Base-by-base conservation (phyloP, 1,140 invertebrate species). In the Tribolium madens region DNA sequence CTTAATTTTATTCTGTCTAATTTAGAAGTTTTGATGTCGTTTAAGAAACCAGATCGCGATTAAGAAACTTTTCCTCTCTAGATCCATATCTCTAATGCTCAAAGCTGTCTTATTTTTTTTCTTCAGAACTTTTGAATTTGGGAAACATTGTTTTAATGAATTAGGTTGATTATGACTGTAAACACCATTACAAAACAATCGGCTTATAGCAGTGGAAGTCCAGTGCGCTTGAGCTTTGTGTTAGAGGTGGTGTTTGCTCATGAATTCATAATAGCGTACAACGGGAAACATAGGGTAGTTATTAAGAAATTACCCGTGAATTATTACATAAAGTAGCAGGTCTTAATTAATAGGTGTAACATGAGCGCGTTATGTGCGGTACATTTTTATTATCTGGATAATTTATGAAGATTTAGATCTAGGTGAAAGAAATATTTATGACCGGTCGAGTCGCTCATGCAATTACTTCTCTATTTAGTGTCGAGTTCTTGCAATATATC, bases 1-100 rank as follows among this genome's bases (percentile, higher is more conserved):
- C 57, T 64, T 64, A 64, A 64, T 64, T 64, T 64, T 64, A 64
- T 64, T 64, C 57, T 64, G 57, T 64, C 31, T 64, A 64, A 64
- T 64, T 64, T 64, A 12, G 57, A 64, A 64, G 57, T 64, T 64
- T 64, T 64, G 57, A 64, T 64, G 57, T 64, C 57, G 26, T 64
- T 64, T 64, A 64, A 64, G 57, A 64, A 64, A 64, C 57, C 57
- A 33, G 57, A 64, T 64, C 57, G 21, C 57, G 57, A 26, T 64
- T 64, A 33, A 64, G 57, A 64, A 60, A 33, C 26, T 64, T 64
- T 33, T 42, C 36, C 36, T 42, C 36, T 42, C 36, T 42, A 4
- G 36, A 42, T 42, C 36, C n/a, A 42, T 42, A 42, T 42, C 36
- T 42, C 33, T 3, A 5, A 1, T 36, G 10, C 10, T 36, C 33